Conservation (phyloP, 2,113 vertebrate genomes). For the Saguinus midas region DNA sequence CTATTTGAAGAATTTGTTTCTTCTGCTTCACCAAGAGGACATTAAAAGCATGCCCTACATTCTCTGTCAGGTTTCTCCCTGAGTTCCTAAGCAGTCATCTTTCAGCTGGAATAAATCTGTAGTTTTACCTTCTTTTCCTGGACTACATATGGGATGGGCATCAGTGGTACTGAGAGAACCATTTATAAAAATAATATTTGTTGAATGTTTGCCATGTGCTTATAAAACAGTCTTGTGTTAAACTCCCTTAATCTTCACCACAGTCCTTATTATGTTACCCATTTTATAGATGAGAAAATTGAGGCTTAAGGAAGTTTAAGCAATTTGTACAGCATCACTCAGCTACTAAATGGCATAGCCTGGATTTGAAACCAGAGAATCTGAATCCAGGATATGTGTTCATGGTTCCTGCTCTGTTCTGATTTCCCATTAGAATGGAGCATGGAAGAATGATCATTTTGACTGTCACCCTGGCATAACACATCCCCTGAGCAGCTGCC, state of each 20-base stretch:
- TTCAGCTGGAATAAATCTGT: not conserved
- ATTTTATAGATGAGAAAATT: not conserved
- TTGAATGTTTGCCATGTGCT: not conserved
- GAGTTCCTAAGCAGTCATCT: not conserved
- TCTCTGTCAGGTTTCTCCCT: not conserved
- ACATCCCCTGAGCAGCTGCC: not conserved
- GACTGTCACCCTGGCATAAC: not conserved
- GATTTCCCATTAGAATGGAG: not conserved
- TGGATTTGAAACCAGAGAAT: not conserved
- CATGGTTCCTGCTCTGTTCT: not conserved
- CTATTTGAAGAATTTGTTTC: not conserved
- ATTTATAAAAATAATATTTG: not conserved
- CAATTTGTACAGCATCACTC: not conserved
- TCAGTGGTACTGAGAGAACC: not conserved
- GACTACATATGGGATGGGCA: not conserved
- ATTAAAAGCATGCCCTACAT: not conserved
- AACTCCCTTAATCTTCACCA: not conserved
- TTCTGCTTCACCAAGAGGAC: not conserved
- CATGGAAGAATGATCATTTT: not conserved
- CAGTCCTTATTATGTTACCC: not conserved
- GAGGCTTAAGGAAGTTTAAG: not conserved
- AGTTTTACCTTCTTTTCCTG: not conserved
- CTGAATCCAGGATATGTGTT: not conserved
- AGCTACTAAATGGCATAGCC: not conserved
- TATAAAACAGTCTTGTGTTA: not conserved